Evolutionary conservation across 2,888 invertebrate species (phyloP).

Genomic region (Diloba caeruleocephala): DNA sequence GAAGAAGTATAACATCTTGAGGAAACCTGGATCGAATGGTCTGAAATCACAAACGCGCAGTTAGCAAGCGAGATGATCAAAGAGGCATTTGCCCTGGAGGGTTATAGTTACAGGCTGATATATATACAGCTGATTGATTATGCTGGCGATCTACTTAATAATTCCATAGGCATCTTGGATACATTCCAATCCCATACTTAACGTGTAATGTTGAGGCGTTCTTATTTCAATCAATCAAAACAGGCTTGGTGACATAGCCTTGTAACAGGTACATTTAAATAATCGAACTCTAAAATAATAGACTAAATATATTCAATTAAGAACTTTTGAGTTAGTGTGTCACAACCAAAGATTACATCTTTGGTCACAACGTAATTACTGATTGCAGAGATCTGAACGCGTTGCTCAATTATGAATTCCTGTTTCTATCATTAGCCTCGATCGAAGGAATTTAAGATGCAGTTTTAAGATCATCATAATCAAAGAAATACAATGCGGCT

Average conservation of each 20-base stretch:
- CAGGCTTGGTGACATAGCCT: constrained; percentile 32
- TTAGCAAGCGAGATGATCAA: too few relatives aligned
- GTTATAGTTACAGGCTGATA: too few relatives aligned
- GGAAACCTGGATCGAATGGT: too few relatives aligned
- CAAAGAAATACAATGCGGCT: too few relatives aligned
- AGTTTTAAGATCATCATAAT: constrained; percentile 8
- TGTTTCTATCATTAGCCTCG: constrained; percentile 14
- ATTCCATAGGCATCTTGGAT: background rate
- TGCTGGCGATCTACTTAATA: too few relatives aligned
- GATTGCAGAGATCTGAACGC: constrained; percentile 12
- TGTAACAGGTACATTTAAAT: constrained; percentile 8
- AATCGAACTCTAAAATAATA: constrained; percentile 29
- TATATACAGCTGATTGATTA: too few relatives aligned
- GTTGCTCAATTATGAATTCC: constrained; percentile 27
- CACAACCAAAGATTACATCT: too few relatives aligned
- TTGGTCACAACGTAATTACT: constrained; percentile 23
- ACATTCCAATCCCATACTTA: constrained; percentile 1
- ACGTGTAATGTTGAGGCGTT: background rate
- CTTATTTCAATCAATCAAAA: constrained; percentile 28
- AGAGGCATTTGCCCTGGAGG: too few relatives aligned
- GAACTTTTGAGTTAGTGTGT: constrained; percentile 13
- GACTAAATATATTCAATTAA: constrained; percentile 32
- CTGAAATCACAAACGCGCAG: too few relatives aligned
- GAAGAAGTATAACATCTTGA: too few relatives aligned
- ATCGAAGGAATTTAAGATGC: constrained; percentile 15